Percentiles rank a stretch among this genome's conserved stretches.
Evolutionary conservation across 2,888 invertebrate species (phyloP).

Genomic region (Cataglyphis albicans): DNA sequence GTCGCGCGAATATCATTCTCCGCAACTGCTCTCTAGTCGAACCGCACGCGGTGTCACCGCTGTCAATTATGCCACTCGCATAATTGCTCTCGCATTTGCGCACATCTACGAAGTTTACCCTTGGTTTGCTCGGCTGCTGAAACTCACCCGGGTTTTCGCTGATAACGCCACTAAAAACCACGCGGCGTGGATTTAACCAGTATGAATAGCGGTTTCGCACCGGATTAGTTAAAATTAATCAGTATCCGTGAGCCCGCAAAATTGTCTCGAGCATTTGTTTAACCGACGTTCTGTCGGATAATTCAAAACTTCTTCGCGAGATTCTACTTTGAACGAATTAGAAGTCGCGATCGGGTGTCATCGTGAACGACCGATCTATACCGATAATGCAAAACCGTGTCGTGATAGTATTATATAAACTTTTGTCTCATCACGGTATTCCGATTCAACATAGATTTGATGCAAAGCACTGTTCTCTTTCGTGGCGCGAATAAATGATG

Average conservation of each 20-base stretch:
- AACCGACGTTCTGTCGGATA: conserved; percentile 11
- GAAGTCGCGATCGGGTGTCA: conserved; percentile 39
- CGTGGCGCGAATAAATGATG: background rate
- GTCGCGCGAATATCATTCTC: conserved; percentile 48
- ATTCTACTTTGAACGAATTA: conserved; percentile 31
- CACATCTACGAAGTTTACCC: conserved; percentile 44
- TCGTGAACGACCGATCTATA: conserved; percentile 13
- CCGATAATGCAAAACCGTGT: conserved; percentile 44
- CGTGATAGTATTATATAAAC: conserved; percentile 4
- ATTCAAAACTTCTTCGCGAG: conserved; percentile 30
- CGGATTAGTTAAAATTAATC: conserved; percentile 48
- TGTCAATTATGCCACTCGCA: conserved; percentile 58
- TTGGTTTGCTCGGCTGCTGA: conserved; percentile 12
- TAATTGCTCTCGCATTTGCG: conserved; percentile 60
- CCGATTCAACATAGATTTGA: conserved; percentile 13
- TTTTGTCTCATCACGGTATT: conserved; percentile 4
- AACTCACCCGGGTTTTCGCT: conserved; percentile 5
- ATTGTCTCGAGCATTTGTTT: conserved; percentile 49
- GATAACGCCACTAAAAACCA: conserved; percentile 53
- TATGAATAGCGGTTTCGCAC: conserved; percentile 33
- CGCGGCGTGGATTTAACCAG: conserved; percentile 18
- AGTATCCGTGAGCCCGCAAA: conserved; percentile 44
- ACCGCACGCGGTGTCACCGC: conserved; percentile 52
- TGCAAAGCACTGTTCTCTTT: background rate
- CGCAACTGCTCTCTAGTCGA: conserved; percentile 33